Evolutionary conservation across 92 coral and sea anemone species (phyloP), one percentile per base, ranked within the genome.

Genomic region (Palythoa heliodiscus): DNA sequence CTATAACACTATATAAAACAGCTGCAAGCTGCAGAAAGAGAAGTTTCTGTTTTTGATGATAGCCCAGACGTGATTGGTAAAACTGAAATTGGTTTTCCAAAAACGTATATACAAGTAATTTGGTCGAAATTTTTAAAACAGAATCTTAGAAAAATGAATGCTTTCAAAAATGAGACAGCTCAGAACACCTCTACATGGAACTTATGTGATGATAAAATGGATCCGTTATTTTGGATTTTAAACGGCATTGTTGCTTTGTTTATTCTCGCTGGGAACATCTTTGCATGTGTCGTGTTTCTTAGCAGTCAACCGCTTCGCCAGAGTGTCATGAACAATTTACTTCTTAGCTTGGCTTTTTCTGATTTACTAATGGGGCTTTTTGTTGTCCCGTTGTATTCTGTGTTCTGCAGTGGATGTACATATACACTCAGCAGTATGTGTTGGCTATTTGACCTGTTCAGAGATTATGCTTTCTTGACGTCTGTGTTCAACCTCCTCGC

Each of bases 401-500:
- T 84, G 0, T 87, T 93, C 37, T 93, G 94, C 68, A 84, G 84
- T 5, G 93, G 87, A 25, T 83, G 89, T 13, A 76, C 52, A 68
- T 38, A 58, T 57, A 6, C 77, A 53, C 81, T 76, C 19, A 70
- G 80, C n/a, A 54, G 70, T 15, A 35, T 89, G 83, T 93, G 96
- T 61, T 87, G 90, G 87, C 17, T 93, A 11, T 88, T 93, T 70
- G 86, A 87, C 12, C 76, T 77, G 20, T 68, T 84, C 35, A 85
- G 86, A 70, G 94, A 93, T 35, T 70, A 78, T 9, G 80, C 88
- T 20, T 88, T 92, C 76, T 67, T 89, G 11, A 86, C 88, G 17
- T 75, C 96, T 12, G 84, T 88, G 71, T 87, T 91, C 54, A 91
- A 90, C 54, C 66, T 93, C 53, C 75, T 93, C 7, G 96, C 92